A percentile compares a stretch with the other conserved stretches of the same genome.
These are phyloP conservation scores for Lagopus muta DNA, from an alignment of 2,113 vertebrate genomes.

Conservation along the genomic window DNA sequence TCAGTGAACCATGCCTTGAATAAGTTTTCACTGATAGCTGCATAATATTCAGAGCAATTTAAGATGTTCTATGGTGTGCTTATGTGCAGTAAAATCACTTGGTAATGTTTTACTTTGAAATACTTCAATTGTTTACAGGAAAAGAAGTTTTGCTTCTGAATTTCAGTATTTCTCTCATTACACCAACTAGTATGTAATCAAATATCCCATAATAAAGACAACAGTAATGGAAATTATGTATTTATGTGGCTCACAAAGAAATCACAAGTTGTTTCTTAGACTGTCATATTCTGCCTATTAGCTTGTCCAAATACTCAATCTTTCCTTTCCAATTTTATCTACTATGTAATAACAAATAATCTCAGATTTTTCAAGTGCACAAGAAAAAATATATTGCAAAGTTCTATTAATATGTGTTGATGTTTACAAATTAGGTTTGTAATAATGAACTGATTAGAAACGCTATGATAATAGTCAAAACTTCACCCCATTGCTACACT, in stretches of 20 bases:
- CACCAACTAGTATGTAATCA: not conserved
- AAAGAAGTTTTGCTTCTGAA: not conserved
- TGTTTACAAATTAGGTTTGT: not conserved
- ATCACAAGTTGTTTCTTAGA: not conserved
- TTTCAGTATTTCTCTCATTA: not conserved
- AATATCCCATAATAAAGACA: not conserved
- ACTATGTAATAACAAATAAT: not conserved
- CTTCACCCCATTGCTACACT: not conserved
- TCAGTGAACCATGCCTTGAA: not conserved
- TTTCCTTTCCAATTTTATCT: not conserved
- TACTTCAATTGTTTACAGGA: not conserved
- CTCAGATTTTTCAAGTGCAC: not conserved
- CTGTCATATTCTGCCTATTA: not conserved
- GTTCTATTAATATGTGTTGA: not conserved
- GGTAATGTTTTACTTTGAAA: not conserved
- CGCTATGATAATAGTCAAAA: not conserved
- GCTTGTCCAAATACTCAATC: not conserved
- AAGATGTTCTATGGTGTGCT: not conserved
- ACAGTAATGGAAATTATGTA: not conserved
- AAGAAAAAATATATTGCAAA: not conserved
- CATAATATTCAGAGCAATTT: not conserved
- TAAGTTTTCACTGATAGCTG: not conserved
- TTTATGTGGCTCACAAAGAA: not conserved
- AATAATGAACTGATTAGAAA: constrained; percentile 3
- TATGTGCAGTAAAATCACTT: not conserved